Evolutionary conservation across 2,888 invertebrate genomes (phyloP).

Genomic region (Dinocampus coccinellae): DNA sequence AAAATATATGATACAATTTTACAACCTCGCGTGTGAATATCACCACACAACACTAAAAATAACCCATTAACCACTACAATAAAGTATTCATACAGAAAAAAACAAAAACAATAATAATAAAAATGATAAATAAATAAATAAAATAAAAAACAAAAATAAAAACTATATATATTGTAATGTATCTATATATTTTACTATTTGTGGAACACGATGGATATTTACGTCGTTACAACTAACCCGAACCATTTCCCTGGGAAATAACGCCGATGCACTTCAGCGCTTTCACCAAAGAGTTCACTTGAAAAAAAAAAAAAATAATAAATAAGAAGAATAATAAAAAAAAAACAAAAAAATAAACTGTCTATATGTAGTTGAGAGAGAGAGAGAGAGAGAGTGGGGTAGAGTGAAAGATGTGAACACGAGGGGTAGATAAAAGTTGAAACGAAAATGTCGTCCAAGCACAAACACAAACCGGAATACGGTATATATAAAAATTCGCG

Average conservation of each 20-base stretch:
- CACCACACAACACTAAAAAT: neutral
- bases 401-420: neutral
- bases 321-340: too few relatives aligned
- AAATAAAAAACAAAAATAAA: neutral
- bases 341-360: too few relatives aligned
- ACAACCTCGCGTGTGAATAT: neutral
- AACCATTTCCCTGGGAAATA: conserved; percentile 31
- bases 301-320: neutral
- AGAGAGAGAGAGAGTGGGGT: neutral
- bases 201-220: conserved; percentile 27
- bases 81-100: neutral
- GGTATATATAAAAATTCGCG: conserved; percentile 32
- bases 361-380: too few relatives aligned
- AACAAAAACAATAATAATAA: too few relatives aligned
- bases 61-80: neutral
- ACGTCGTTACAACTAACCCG: conserved; percentile 15
- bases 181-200: too few relatives aligned
- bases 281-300: neutral
- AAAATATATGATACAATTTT: neutral
- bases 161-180: neutral
- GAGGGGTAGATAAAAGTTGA: neutral
- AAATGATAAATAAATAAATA: too few relatives aligned
- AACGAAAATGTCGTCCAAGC: conserved; percentile 29
- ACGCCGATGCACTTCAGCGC: conserved; percentile 7
- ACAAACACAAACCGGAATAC: conserved; percentile 30